Evolutionary conservation across 1,140 invertebrate genomes (phyloP).

Genomic region (Macrotrachela quadricornifera): DNA sequence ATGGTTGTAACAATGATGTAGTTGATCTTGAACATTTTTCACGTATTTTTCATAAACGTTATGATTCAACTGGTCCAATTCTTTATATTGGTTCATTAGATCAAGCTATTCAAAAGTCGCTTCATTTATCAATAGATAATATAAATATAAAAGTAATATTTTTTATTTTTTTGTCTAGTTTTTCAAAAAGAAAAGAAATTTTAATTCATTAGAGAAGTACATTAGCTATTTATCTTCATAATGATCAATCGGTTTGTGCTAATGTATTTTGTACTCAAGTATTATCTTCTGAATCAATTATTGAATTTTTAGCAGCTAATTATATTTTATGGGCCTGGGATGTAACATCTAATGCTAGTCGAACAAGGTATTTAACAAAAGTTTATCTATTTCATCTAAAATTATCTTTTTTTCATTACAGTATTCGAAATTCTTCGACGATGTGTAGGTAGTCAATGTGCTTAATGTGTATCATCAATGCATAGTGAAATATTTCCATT

Average conservation of each 20-base stretch:
- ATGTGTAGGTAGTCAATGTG: too few relatives aligned
- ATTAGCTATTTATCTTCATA: conserved; percentile 72
- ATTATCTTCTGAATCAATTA: conserved; percentile 61
- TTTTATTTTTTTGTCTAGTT: not conserved
- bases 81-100: conserved; percentile 74
- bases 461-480: not conserved
- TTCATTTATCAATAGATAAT: conserved; percentile 38
- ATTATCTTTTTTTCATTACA: too few relatives aligned
- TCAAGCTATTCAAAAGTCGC: conserved; percentile 66
- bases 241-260: conserved; percentile 68
- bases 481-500: not conserved
- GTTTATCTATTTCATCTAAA: too few relatives aligned
- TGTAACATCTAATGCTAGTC: conserved; percentile 60
- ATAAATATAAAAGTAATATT: not conserved
- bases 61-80: conserved; percentile 35
- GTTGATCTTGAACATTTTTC: conserved; percentile 61
- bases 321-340: conserved; percentile 87
- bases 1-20: conserved; percentile 60
- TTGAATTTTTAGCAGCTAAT: conserved; percentile 59
- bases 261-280: conserved; percentile 87
- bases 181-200: not conserved
- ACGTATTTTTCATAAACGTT: conserved; percentile 49
- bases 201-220: conserved; percentile 49
- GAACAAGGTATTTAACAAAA: conserved; percentile 39
- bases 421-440: too few relatives aligned